Conservation (phyloP, 2,888 invertebrate genomes). For the Pyrrhosoma nymphula region DNA sequence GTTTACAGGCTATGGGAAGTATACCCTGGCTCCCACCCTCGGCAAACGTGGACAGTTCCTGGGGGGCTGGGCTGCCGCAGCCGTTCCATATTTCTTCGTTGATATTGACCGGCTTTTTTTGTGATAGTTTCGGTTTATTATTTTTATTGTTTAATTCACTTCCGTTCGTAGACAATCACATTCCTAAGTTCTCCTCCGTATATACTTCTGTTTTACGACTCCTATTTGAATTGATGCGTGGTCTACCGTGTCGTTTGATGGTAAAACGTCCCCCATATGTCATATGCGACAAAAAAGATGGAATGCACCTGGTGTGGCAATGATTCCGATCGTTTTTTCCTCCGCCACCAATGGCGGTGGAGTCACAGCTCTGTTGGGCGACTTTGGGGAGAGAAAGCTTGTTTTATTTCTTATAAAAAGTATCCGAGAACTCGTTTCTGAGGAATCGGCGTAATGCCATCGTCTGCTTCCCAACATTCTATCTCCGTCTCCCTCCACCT, state of each 20-base stretch:
- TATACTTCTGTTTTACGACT: too few relatives aligned
- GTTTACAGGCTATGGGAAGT: not conserved
- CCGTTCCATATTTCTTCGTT: too few relatives aligned
- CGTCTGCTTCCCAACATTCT: not conserved
- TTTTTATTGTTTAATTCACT: too few relatives aligned
- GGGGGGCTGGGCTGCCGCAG: too few relatives aligned
- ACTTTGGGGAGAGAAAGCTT: not conserved
- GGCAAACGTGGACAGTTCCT: not conserved
- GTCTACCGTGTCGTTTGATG: not conserved
- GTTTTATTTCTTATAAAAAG: not conserved
- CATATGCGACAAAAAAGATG: not conserved
- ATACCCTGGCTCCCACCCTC: not conserved
- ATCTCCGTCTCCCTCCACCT: not conserved
- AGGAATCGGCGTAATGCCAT: constrained; percentile 8
- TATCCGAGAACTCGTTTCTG: not conserved
- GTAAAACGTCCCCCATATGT: not conserved
- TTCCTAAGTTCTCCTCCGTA: too few relatives aligned
- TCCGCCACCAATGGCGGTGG: not conserved
- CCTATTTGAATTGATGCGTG: not conserved
- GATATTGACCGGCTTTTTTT: too few relatives aligned
- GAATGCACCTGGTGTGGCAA: not conserved
- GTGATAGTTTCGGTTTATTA: too few relatives aligned
- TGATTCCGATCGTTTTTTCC: not conserved
- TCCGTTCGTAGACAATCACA: too few relatives aligned
- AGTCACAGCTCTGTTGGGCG: not conserved